Conservation (phyloP, 2,113 vertebrate species). For the Haliaeetus leucogaster region DNA sequence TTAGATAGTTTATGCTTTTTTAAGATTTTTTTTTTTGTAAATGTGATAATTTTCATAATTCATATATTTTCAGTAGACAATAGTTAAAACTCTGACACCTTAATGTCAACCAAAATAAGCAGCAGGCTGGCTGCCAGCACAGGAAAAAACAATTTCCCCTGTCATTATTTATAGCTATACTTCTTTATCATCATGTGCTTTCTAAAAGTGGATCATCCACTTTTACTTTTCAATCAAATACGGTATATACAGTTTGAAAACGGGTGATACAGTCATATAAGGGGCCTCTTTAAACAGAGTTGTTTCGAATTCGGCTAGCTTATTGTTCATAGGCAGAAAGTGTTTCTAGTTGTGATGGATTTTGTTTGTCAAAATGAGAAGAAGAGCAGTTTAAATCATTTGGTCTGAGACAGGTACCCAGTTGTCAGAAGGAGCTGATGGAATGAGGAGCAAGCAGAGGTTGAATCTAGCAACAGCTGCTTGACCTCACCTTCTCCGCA, state of each 20-base stretch:
- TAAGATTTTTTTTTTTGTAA: neutral
- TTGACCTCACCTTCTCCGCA: neutral
- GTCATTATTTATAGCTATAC: neutral
- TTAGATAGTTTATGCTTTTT: neutral
- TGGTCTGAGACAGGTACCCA: neutral
- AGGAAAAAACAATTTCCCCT: neutral
- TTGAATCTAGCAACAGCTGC: neutral
- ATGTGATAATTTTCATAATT: neutral
- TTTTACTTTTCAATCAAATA: neutral
- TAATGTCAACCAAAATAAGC: neutral
- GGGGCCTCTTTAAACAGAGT: neutral
- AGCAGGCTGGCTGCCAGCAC: neutral
- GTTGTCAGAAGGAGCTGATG: neutral
- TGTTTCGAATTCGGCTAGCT: neutral
- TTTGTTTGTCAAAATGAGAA: neutral
- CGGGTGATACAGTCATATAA: neutral
- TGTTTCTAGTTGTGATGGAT: neutral
- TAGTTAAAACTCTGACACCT: neutral
- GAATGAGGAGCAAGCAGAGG: neutral
- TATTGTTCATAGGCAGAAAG: neutral
- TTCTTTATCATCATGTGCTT: neutral
- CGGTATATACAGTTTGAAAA: neutral
- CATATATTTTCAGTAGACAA: neutral
- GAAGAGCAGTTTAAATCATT: neutral
- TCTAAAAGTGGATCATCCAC: neutral